Conservation (phyloP, 64 coral and sea anemone species). For the Orbicella faveolata region DNA sequence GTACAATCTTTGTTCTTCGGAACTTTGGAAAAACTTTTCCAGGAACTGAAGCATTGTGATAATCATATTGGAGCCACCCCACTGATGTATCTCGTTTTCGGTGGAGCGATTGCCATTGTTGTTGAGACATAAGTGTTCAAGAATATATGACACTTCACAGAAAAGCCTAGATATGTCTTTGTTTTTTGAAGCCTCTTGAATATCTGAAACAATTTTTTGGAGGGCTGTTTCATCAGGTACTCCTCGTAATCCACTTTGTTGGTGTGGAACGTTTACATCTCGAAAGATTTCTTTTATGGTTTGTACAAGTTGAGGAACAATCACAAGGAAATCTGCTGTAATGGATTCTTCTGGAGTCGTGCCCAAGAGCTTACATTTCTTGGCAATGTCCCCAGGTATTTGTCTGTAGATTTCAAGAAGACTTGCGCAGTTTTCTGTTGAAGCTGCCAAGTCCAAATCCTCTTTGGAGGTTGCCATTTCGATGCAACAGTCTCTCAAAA, state of each 20-base stretch:
- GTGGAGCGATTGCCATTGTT: background rate
- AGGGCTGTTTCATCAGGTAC: background rate
- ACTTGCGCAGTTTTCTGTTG: background rate
- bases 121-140: background rate
- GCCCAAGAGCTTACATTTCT: background rate
- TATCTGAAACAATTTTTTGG: background rate
- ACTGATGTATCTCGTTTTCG: background rate
- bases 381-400: background rate
- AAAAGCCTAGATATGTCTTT: background rate
- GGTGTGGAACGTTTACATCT: background rate
- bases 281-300: background rate
- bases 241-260: background rate
- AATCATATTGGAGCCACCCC: background rate
- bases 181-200: background rate
- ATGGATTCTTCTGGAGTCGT: background rate
- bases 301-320: slow-evolving; percentile 12
- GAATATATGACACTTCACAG: background rate
- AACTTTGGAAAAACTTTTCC: background rate
- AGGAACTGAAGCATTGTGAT: background rate
- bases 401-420: background rate
- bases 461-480: background rate
- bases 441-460: slow-evolving; percentile 1
- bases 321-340: background rate
- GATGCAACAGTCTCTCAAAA: slow-evolving; percentile 49
- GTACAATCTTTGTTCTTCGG: background rate